Evolutionary conservation across 1,140 invertebrate species (phyloP), one percentile per base, ranked within the genome.

Genomic region (Drosophila tani): DNA sequence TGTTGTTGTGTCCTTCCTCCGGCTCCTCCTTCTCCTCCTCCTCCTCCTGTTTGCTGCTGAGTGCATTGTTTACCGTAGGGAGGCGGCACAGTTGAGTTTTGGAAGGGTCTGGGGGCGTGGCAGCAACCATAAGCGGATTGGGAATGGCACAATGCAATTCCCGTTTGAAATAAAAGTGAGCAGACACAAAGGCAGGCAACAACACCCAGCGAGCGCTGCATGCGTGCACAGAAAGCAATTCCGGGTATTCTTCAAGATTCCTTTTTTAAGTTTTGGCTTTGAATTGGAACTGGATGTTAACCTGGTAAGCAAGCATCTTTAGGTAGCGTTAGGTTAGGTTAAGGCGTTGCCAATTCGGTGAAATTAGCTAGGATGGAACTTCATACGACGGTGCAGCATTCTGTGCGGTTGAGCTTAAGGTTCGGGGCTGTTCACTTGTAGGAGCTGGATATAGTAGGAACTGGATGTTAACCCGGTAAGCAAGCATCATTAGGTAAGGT

Each of bases 91-190:
- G 47, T 21, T 32, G 17, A 38, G 46, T 56, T 56, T 40, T 6
- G 19, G 53, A 35, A 15, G 24, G 55, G 45, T 17, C 40, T 41
- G 35, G 40, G 21, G 41, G 55, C 60, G 40, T 73, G 63, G 55
- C 73, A 62, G 62, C 47, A 64, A 55, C 81, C 62, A 79, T 88
- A 88, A 88, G 84, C 84, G 85, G 84, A 88, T 88, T 90, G 81
- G 69, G 66, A 79, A 78, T 69, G 60, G 85, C 81, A 90, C 85
- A 88, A 88, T 88, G 84, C 84, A 87, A 78, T 84, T 78, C 73
- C 77, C 53, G 68, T 87, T 81, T 78, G 60, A 88, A 71, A 62
- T 75, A 84, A 81, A 77, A 82, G 68, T 62, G 65, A 71, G 78
- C 62, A 67, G 65, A 66, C 83, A 83, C 67, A 86, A 83, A 80